A percentile compares a stretch with the other conserved stretches of the same genome.
phyloP scores from a whole-genome alignment of 2,888 invertebrate species.

The Ophion ellenae region DNA sequence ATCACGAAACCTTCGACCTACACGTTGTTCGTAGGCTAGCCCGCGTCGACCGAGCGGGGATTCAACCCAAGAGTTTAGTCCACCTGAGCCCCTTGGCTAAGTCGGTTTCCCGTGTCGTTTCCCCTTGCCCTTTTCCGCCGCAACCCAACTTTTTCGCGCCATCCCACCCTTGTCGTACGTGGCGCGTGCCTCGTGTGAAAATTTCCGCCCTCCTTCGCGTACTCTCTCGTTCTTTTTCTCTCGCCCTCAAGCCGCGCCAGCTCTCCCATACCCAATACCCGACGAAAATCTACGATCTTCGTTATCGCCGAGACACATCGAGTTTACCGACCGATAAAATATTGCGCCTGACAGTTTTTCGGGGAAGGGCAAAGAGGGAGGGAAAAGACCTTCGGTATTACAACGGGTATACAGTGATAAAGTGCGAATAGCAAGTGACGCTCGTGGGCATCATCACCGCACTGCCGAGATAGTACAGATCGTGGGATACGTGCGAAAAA shows the following conservation, averaged over 20 bases:
- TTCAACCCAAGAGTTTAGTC: slow-evolving; percentile 65
- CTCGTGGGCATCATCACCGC: slow-evolving; percentile 44
- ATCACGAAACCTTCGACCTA: slow-evolving; percentile 66
- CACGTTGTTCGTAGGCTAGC: slow-evolving; percentile 59
- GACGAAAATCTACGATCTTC: slow-evolving; percentile 49
- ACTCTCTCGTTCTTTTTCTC: neutral
- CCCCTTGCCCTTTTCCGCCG: slow-evolving; percentile 18
- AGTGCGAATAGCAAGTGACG: slow-evolving; percentile 63
- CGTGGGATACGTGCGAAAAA: slow-evolving; percentile 55
- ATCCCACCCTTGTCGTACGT: slow-evolving; percentile 1
- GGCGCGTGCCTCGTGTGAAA: slow-evolving; percentile 50
- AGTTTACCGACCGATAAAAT: slow-evolving; percentile 29
- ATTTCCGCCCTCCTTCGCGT: slow-evolving; percentile 22
- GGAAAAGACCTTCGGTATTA: slow-evolving; percentile 14
- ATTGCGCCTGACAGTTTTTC: slow-evolving; percentile 35
- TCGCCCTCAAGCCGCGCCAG: neutral
- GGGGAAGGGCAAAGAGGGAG: slow-evolving; percentile 11
- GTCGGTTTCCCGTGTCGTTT: slow-evolving; percentile 57
- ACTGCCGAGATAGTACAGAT: slow-evolving; percentile 47
- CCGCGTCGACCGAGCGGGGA: slow-evolving; percentile 54
- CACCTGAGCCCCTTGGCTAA: slow-evolving; percentile 61
- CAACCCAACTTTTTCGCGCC: neutral
- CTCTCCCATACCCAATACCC: slow-evolving; percentile 11
- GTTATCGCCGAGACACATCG: slow-evolving; percentile 45
- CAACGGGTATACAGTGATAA: slow-evolving; percentile 46